Base-by-base conservation (phyloP, 2,113 vertebrate species). In the Boulengeromyrus knoepffleri region DNA sequence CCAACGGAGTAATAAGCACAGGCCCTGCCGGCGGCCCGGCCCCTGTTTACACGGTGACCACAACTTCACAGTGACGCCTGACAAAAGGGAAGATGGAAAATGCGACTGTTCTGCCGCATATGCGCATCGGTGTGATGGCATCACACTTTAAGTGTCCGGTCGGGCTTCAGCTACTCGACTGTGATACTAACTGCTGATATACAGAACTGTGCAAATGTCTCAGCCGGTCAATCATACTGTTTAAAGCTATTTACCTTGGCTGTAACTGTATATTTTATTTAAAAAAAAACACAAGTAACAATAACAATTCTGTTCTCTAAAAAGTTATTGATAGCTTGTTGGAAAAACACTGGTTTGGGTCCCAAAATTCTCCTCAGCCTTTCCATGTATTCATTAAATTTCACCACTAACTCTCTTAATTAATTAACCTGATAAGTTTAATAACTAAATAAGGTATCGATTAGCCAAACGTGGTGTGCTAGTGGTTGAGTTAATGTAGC, bases 1-100 rank as follows among this genome's bases (percentile, higher is more conserved):
- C 93, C 95, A 94, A 95, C 93, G 94, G 36, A 92, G 91, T 93
- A 94, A 88, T 8, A 17, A 27, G 39, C 70, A 0, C 24, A 27
- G 36, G 24, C 24, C 21, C 53, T 31, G 52, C 6, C 21, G 12
- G 31, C 15, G 10, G 36, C 70, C n/a, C 49, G 3, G 88, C 50
- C 49, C 10, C 27, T 6, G 39, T 42, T 85, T 39, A 45, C 77
- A n/a, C 2, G 39, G 39, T 10, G 36, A 12, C 17, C 36, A 5
- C 52, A 66, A 12, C 50, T 46, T 0, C 21, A 50, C 66, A 45
- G 49, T 15, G 21, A 39, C 39, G 10, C 19, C 49, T 27, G 12
- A 8, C 50, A 21, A 58, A 88, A 45, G 10, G 19, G 36, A 5
- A 31, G 3, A 3, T 42, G 2, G 49, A 24, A 49, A 39, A 53